Percentiles rank a stretch among this genome's conserved stretches.
These are phyloP conservation scores for Gortyna flavago DNA, from an alignment of 2,888 invertebrate species.

Conservation along the genomic window DNA sequence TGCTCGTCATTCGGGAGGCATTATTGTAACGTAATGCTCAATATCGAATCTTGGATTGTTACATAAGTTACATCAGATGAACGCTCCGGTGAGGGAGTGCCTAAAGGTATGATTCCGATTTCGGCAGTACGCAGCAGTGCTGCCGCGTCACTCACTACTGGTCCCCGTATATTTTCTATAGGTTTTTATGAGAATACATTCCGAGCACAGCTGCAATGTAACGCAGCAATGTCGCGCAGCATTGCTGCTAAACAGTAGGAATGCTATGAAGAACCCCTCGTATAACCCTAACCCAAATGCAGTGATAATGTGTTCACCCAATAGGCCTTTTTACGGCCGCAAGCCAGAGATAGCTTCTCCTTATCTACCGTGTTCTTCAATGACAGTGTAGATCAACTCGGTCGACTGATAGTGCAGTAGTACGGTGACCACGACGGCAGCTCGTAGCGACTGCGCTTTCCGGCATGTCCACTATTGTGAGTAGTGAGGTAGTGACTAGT, in stretches of 20 bases:
- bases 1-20: no score
- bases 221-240: no score
- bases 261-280: background rate
- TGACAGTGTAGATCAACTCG: background rate
- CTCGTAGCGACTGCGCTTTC: slow-evolving; percentile 13
- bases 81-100: no score
- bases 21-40: background rate
- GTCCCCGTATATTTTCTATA: no score
- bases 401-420: slow-evolving; percentile 8
- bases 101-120: no score
- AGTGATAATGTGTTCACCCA: slow-evolving; percentile 4
- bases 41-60: no score
- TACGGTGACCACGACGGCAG: background rate
- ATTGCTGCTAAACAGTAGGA: background rate
- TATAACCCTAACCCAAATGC: background rate
- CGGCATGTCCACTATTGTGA: background rate
- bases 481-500: background rate
- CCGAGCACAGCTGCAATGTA: no score
- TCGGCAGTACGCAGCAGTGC: no score
- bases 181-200: no score
- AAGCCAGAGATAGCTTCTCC: slow-evolving; percentile 1
- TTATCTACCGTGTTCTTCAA: background rate
- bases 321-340: background rate
- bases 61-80: no score
- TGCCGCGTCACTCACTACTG: no score